These are phyloP conservation scores for Periplaneta americana DNA, from an alignment of 1,140 invertebrate genomes.

Conservation along the genomic window DNA sequence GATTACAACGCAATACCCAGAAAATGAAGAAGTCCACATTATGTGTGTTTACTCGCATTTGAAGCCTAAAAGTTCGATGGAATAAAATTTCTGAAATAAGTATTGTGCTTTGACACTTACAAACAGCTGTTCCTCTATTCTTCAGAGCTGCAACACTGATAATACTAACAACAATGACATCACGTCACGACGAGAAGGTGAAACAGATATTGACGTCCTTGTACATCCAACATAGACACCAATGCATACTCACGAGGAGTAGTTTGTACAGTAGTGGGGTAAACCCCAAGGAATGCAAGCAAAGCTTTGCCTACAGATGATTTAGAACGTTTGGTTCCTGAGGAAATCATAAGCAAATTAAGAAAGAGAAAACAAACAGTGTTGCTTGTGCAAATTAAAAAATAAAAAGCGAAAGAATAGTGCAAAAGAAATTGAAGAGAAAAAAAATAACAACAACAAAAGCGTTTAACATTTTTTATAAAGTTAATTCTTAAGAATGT, in stretches of 20 bases:
- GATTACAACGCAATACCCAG: too few species aligned
- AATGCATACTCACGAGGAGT: constrained; percentile 13
- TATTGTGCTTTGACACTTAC: not conserved
- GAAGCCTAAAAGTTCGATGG: too few species aligned
- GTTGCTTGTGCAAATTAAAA: too few species aligned
- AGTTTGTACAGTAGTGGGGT: constrained; percentile 4
- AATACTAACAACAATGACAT: not conserved
- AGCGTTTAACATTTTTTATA: too few species aligned
- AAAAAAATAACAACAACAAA: too few species aligned
- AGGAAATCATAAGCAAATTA: not conserved
- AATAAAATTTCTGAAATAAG: not conserved
- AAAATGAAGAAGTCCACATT: too few species aligned
- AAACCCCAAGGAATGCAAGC: not conserved
- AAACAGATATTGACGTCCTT: not conserved
- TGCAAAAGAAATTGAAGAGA: too few species aligned
- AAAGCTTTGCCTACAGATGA: not conserved
- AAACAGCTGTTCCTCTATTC: not conserved
- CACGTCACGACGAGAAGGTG: not conserved
- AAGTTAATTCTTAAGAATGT: too few species aligned
- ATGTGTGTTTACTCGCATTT: too few species aligned
- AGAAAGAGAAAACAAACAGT: not conserved
- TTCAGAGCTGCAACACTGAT: not conserved
- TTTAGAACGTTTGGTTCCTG: not conserved
- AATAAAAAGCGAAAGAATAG: too few species aligned
- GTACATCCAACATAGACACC: not conserved